Evolutionary conservation across 2,797 vertebrate species (phyloP), one percentile per base, ranked within the genome.

Genomic region (Strix occidentalis): DNA sequence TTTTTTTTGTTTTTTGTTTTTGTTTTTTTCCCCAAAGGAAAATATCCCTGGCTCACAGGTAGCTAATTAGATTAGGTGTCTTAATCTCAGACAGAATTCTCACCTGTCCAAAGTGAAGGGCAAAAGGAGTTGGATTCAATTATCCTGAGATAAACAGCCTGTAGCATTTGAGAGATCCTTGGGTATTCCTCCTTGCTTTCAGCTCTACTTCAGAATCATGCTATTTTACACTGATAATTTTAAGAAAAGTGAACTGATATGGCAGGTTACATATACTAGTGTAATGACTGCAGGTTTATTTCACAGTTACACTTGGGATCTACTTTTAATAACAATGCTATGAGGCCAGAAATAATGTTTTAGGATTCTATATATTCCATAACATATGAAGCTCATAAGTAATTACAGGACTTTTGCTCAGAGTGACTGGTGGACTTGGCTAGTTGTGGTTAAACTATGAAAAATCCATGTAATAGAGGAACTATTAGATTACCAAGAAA

Each of bases 21-120:
- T 31, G 16, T 14, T 16, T 33, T 13, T 5, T 0, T 3, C 5
- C 5, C 0, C 0, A 1, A 39, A 17, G 3, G 7, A 35, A 50
- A 75, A 68, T 0, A 25, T 17, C 48, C 16, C 15, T 61, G 29
- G 41, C 5, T 10, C 28, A 51, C 4, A 37, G 14, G 18, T 10
- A 57, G 10, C 19, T 70, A 66, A 19, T 48, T 66, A 10, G 28
- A 65, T 85, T 61, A 29, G 8, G 1, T 65, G 11, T n/a, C 20
- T 68, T 45, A 64, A 50, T 54, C 33, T 28, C 9, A 76, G 74
- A 61, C 71, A 68, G 28, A 63, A 58, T 63, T 31, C 64, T 41
- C 29, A 51, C 8, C 17, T 41, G 19, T 18, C 3, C 65, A 70
- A 83, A 51, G 23, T 6, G 9, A 78, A 46, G 5, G 4, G 5